A percentile compares a stretch with the other conserved stretches of the same genome.
These are phyloP conservation scores for Trachymyrmex septentrionalis DNA, from an alignment of 1,140 invertebrate species.

Conservation along the genomic window DNA sequence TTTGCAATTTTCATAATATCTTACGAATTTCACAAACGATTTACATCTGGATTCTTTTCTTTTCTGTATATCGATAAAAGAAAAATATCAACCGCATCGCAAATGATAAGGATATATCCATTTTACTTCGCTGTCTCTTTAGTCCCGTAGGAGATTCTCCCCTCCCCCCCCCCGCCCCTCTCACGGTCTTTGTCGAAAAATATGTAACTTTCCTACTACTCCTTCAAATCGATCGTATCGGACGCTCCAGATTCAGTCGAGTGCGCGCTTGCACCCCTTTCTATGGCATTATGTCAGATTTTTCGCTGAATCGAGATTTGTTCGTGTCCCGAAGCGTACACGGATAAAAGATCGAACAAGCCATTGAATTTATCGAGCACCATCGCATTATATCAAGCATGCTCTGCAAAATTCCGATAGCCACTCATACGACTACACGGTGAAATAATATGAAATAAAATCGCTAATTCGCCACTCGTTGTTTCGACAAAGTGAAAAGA, in stretches of 20 bases:
- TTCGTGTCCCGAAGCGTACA: constrained; percentile 32
- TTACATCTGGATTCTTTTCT: neutral
- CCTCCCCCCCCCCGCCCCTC: neutral
- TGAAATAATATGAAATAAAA: neutral
- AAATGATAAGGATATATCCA: constrained; percentile 10
- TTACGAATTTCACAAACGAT: neutral
- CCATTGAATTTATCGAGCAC: constrained; percentile 44
- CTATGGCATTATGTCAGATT: constrained; percentile 62
- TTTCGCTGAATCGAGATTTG: constrained; percentile 56
- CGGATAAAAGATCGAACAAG: constrained; percentile 42
- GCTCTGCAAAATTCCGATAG: constrained; percentile 5
- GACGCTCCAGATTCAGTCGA: constrained; percentile 59
- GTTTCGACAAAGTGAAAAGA: constrained; percentile 7
- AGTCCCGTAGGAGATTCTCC: neutral
- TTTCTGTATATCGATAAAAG: neutral
- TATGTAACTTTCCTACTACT: constrained; percentile 24
- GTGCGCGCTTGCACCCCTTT: constrained; percentile 43
- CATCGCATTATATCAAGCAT: neutral
- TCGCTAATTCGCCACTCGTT: constrained; percentile 26
- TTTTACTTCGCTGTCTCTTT: constrained; percentile 2
- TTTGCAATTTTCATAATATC: constrained; percentile 18
- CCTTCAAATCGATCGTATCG: constrained; percentile 61
- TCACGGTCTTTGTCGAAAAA: constrained; percentile 2
- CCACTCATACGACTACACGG: neutral
- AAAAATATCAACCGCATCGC: neutral